Base-by-base conservation (phyloP, 2,797 vertebrate genomes). In the Clarias fuscus region DNA sequence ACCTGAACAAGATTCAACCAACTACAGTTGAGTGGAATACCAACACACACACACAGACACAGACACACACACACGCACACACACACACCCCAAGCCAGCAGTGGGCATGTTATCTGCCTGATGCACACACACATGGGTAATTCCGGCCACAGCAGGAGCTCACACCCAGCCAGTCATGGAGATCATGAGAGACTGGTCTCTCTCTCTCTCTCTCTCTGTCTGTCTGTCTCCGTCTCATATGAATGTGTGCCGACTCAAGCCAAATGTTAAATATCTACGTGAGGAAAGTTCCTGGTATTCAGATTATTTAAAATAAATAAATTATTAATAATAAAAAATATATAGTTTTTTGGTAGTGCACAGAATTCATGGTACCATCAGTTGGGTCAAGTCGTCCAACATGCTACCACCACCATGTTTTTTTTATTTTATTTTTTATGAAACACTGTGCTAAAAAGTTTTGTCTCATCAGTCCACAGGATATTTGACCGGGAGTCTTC, bases 131-230 rank as follows among this genome's bases (percentile, higher is more conserved):
- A 27, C n/a, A 48, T 8, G 30, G 65, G 72, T 72, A 79, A 85
- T 89, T 85, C 83, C 43, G 24, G 84, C 89, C 33, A 67, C 40
- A 40, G 85, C 84, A n/a, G 72, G 76, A 71, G 65, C n/a, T 85
- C 65, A 73, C 24, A 81, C 27, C 24, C 56, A 84, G 62, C 37
- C 87, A 87, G 67, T 83, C 61, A 82, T 33, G 79, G 84, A 88
- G 58, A 79, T 85, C 64, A 80, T 10, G 43, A 48, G 43, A 48
- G 40, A 71, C 48, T 33, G 27, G 18, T 43, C 27, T 62, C 17
- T 18, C 20, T 78, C 17, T 18, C 17, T 78, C 17, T 62, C 10
- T 30, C 62, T 10, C 61, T 20, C 48, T 8, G 27, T 7, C 64
- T n/a, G 3, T 30, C 62, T 10, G 33, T 20, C 53, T 6, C 40